Percentiles rank a stretch among this genome's conserved stretches.
Evolutionary conservation across 2,797 vertebrate genomes (phyloP).

Genomic region (Peromyscus eremicus): DNA sequence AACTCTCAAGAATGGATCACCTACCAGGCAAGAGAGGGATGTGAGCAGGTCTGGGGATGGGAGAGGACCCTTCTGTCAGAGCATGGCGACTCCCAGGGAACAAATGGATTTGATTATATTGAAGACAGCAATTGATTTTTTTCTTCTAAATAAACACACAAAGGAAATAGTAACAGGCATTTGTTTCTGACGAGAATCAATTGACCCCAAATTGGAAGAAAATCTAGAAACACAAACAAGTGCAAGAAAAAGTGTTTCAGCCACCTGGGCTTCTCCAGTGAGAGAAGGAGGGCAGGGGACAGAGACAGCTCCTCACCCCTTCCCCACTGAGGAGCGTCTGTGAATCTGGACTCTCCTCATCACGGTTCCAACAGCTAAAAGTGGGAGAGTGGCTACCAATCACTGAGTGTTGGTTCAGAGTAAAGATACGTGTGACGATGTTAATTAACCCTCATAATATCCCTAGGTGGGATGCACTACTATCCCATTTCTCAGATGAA

Average conservation of each 20-base stretch:
- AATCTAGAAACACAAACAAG: constrained; percentile 72
- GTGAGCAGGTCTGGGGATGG: fast-evolving
- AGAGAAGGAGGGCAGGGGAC: neutral
- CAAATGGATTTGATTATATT: constrained; percentile 70
- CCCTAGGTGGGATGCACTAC: fast-evolving
- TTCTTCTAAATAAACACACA: constrained; percentile 75
- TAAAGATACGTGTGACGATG: fast-evolving
- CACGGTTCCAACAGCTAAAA: neutral
- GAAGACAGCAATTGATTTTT: constrained; percentile 70
- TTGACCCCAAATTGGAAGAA: constrained; percentile 68
- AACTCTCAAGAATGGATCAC: neutral
- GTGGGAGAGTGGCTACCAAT: too few relatives aligned
- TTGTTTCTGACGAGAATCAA: constrained; percentile 67
- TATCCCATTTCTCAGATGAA: neutral
- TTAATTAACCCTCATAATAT: neutral
- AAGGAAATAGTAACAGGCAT: constrained; percentile 44
- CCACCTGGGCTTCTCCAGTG: neutral
- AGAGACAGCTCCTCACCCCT: fast-evolving
- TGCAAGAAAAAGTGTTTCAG: neutral
- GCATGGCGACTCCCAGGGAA: constrained; percentile 18
- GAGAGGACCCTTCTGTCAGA: neutral
- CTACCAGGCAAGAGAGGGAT: neutral
- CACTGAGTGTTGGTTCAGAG: neutral
- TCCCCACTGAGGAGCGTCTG: neutral
- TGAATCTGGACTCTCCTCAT: too few relatives aligned